A percentile compares a stretch with the other conserved stretches of the same genome.
phyloP scores from a whole-genome alignment of 1,140 invertebrate species.

The Temnothorax longispinosus region DNA sequence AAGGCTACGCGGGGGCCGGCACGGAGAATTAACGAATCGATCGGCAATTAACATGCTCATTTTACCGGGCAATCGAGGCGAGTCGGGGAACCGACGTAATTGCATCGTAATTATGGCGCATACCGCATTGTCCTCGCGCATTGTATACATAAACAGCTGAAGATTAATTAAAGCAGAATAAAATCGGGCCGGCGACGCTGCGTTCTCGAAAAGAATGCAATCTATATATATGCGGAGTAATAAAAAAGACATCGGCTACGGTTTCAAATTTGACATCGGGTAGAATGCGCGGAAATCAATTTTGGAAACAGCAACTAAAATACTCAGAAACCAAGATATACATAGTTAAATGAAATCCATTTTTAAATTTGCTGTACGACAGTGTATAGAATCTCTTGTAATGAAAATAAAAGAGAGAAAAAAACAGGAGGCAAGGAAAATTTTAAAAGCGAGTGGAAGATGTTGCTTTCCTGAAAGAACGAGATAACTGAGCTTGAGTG shows the following conservation, averaged over 20 bases:
- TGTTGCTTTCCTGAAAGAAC: neutral
- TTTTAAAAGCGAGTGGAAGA: neutral
- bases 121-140: constrained; percentile 43
- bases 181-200: constrained; percentile 3
- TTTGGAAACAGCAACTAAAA: neutral
- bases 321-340: neutral
- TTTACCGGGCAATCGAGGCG: constrained; percentile 48
- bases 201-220: neutral
- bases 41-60: constrained; percentile 61
- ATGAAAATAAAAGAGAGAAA: neutral
- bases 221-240: too few relatives aligned
- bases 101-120: constrained; percentile 56
- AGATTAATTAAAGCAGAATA: constrained; percentile 58
- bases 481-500: constrained; percentile 40
- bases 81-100: constrained; percentile 40
- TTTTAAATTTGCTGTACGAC: neutral
- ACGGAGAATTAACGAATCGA: constrained; percentile 61
- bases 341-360: neutral
- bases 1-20: constrained; percentile 27
- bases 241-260: neutral
- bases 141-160: constrained; percentile 42
- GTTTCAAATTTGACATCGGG: neutral
- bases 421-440: neutral
- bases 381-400: neutral
- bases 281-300: neutral